Percentiles rank a stretch among this genome's conserved stretches.
Evolutionary conservation across 2,113 vertebrate species (phyloP).

Genomic region (Oostethus manadensis): DNA sequence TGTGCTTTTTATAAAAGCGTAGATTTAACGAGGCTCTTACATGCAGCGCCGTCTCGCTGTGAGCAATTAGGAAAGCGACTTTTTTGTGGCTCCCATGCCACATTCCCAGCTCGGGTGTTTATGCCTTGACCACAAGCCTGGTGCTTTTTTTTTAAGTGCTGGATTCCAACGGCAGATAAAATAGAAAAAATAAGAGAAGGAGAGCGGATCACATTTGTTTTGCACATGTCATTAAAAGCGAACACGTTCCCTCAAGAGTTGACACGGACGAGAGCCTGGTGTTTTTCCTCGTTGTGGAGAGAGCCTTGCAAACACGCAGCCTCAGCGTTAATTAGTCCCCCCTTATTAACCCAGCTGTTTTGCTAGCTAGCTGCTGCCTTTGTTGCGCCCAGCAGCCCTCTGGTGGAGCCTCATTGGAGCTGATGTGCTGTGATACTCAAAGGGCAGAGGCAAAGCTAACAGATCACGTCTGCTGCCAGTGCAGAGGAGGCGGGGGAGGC

Average conservation of each 20-base stretch:
- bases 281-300: constrained; percentile 22
- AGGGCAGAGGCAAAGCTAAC: constrained; percentile 45
- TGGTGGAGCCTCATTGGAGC: constrained; percentile 42
- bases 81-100: not conserved
- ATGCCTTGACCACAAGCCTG: constrained; percentile 50
- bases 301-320: constrained; percentile 48
- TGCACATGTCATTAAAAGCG: constrained; percentile 69
- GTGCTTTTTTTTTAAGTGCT: constrained; percentile 46
- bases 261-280: constrained; percentile 49
- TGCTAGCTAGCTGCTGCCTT: constrained; percentile 54
- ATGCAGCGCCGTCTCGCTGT: constrained; percentile 1
- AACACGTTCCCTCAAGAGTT: constrained; percentile 45
- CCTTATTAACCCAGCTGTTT: constrained; percentile 59
- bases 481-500: constrained; percentile 11
- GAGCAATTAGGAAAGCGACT: constrained; percentile 8
- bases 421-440: constrained; percentile 30
- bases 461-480: constrained; percentile 33
- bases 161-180: constrained; percentile 54
- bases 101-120: constrained; percentile 33
- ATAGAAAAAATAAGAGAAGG: constrained; percentile 10
- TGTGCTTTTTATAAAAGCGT: not conserved
- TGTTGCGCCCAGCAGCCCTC: constrained; percentile 44
- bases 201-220: constrained; percentile 60
- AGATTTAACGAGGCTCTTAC: constrained; percentile 3
- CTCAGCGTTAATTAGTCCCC: constrained; percentile 59